Conservation (phyloP, 2,113 vertebrate species). For the Phalacrocorax brasilianus region DNA sequence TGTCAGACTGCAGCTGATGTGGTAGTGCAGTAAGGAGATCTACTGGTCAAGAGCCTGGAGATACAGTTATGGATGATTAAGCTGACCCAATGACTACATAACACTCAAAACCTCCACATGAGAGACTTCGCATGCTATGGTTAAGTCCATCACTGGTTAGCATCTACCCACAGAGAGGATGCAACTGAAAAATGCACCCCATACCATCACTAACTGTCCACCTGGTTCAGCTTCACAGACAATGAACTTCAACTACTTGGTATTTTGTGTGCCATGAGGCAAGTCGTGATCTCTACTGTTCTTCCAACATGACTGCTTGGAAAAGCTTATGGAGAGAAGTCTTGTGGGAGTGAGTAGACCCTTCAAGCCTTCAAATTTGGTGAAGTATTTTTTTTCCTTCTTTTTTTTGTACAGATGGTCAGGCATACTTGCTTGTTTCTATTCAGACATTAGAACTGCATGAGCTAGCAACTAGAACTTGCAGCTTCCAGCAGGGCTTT, state of each 20-base stretch:
- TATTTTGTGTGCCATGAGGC: background rate
- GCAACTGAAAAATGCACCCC: background rate
- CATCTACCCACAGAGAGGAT: background rate
- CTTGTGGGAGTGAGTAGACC: background rate
- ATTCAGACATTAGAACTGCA: background rate
- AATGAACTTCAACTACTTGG: background rate
- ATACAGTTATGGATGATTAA: background rate
- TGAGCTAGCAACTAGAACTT: background rate
- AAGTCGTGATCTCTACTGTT: background rate
- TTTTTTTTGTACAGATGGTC: accelerated
- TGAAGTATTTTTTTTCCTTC: background rate
- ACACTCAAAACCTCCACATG: background rate
- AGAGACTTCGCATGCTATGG: background rate
- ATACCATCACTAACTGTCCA: background rate
- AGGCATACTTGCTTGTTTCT: background rate
- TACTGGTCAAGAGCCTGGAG: background rate
- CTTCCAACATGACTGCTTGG: background rate
- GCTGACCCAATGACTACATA: background rate
- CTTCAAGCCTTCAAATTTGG: background rate
- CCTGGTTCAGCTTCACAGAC: background rate
- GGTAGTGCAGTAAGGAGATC: background rate
- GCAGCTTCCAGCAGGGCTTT: background rate
- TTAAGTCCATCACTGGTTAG: background rate
- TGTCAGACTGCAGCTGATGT: background rate
- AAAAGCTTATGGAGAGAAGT: background rate